These are phyloP conservation scores for Callitettix versicolor DNA, from an alignment of 1,140 invertebrate genomes.

Conservation along the genomic window DNA sequence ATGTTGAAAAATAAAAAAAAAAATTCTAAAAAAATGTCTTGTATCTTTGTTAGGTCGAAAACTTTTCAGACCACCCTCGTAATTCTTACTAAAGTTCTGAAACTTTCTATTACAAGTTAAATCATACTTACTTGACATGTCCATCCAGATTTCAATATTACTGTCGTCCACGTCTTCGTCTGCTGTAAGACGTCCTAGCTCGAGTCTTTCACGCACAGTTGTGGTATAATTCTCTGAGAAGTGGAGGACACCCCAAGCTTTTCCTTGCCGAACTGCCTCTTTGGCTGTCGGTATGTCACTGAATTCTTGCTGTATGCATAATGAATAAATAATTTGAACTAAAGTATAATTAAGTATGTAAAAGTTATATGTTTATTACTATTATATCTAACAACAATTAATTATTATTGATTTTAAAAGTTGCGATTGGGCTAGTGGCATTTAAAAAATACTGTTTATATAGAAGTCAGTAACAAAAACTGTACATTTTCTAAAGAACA, in stretches of 20 bases:
- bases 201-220: constrained; percentile 30
- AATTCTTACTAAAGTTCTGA: too few species aligned
- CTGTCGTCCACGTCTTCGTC: constrained; percentile 34
- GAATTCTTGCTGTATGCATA: constrained; percentile 25
- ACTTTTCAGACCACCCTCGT: too few species aligned
- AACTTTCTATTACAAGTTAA: too few species aligned
- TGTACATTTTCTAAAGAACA: too few species aligned
- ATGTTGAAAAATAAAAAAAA: too few species aligned
- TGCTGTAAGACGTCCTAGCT: constrained; percentile 27
- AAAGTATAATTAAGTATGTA: background rate
- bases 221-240: constrained; percentile 37
- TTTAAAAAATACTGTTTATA: too few species aligned
- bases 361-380: background rate
- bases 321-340: background rate
- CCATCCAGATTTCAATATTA: constrained; percentile 32
- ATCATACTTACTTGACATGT: constrained; percentile 26
- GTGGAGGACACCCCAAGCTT: constrained; percentile 39
- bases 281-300: constrained; percentile 28
- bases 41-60: too few species aligned
- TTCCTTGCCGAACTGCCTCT: constrained; percentile 32
- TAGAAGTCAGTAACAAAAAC: too few species aligned
- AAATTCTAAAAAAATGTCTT: too few species aligned
- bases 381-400: too few species aligned
- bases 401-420: too few species aligned
- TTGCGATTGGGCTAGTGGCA: too few species aligned